A percentile compares a stretch with the other conserved stretches of the same genome.
These are phyloP conservation scores for Spialia ferax DNA, from an alignment of 2,888 invertebrate genomes.

Conservation along the genomic window DNA sequence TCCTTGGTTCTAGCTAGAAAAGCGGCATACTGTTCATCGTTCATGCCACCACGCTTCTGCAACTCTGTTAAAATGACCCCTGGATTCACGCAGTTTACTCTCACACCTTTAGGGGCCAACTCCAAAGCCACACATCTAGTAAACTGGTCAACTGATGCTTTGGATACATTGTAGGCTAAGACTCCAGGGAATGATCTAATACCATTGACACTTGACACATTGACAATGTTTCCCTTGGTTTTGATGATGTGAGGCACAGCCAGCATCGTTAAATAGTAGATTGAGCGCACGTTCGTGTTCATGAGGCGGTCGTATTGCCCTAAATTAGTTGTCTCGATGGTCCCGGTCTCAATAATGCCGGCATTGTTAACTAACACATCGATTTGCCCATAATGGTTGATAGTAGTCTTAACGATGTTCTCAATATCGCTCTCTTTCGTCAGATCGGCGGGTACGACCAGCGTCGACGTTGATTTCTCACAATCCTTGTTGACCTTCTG, in stretches of 20 bases:
- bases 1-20: constrained; percentile 95
- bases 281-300: constrained; percentile 94
- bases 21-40: constrained; percentile 92
- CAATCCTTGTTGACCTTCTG: constrained; percentile 75
- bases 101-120: constrained; percentile 92
- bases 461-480: constrained; percentile 74
- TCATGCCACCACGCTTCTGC: constrained; percentile 95
- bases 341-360: constrained; percentile 93
- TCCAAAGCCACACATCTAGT: constrained; percentile 97
- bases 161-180: constrained; percentile 96
- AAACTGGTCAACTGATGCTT: constrained; percentile 97
- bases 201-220: constrained; percentile 98
- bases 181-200: constrained; percentile 96
- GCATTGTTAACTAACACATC: constrained; percentile 97
- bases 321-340: constrained; percentile 94
- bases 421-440: constrained; percentile 91
- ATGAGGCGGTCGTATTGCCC: constrained; percentile 96
- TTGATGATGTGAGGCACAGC: constrained; percentile 95
- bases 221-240: constrained; percentile 96
- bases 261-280: constrained; percentile 94
- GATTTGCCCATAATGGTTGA: constrained; percentile 91
- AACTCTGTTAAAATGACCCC: constrained; percentile 96
- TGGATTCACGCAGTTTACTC: constrained; percentile 97
- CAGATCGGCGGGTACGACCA: constrained; percentile 90
- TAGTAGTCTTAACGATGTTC: constrained; percentile 90